phyloP scores from a whole-genome alignment of 1,140 invertebrate genomes.

The Listronotus oregonensis region DNA sequence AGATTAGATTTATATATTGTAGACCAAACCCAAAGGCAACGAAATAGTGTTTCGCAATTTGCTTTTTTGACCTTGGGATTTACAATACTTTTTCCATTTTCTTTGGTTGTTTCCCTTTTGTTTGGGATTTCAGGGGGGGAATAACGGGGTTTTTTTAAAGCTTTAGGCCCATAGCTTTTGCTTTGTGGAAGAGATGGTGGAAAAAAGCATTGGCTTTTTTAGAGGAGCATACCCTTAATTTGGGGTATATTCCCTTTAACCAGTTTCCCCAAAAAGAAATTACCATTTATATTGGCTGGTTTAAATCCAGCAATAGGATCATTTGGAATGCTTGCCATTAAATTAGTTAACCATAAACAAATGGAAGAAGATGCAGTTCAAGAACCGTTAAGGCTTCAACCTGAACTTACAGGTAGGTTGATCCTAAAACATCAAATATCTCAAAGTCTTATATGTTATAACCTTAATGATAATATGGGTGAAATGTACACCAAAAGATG shows the following conservation, averaged over 20 bases:
- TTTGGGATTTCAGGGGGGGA: slow-evolving; percentile 75
- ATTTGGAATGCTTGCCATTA: slow-evolving; percentile 74
- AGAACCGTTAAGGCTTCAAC: slow-evolving; percentile 7
- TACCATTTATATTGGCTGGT: slow-evolving; percentile 83
- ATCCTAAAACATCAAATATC: slow-evolving; percentile 21
- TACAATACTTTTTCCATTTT: slow-evolving; percentile 77
- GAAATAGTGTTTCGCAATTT: slow-evolving; percentile 83
- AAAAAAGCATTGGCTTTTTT: slow-evolving; percentile 92
- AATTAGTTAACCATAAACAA: slow-evolving; percentile 51
- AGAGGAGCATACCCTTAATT: slow-evolving; percentile 83
- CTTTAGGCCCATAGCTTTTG: slow-evolving; percentile 91
- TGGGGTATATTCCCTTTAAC: slow-evolving; percentile 80
- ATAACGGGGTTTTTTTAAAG: slow-evolving; percentile 91
- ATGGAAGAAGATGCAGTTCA: slow-evolving; percentile 1
- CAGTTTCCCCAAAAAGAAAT: slow-evolving; percentile 66
- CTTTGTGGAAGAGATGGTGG: slow-evolving; percentile 83
- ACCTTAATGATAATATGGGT: background rate
- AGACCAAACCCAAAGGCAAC: slow-evolving; percentile 78
- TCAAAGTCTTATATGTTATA: slow-evolving; percentile 9
- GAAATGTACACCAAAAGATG: background rate
- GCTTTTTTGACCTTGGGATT: slow-evolving; percentile 86
- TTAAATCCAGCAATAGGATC: slow-evolving; percentile 83
- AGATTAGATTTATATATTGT: slow-evolving; percentile 80
- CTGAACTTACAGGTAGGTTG: slow-evolving; percentile 30
- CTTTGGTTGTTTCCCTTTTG: slow-evolving; percentile 68